Evolutionary conservation across 2,797 vertebrate species (phyloP).

Genomic region (Podarcis siculus): DNA sequence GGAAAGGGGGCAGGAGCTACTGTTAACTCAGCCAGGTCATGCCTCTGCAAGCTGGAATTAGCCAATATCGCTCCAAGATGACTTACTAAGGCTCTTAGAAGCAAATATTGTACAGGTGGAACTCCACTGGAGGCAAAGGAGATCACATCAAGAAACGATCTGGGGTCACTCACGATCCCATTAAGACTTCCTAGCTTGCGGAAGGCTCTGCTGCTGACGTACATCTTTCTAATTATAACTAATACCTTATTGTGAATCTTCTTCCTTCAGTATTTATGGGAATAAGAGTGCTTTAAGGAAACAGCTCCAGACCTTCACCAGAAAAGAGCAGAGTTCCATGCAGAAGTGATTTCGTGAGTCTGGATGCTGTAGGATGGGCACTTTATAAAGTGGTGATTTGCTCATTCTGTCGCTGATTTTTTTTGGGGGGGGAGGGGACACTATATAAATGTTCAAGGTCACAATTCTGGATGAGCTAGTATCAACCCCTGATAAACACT

Average conservation of each 20-base stretch:
- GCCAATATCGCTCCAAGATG: conserved; percentile 61
- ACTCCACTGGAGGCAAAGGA: conserved; percentile 9
- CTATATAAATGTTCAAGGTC: neutral
- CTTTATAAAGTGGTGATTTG: neutral
- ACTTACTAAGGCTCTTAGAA: conserved; percentile 67
- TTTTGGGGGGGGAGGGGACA: no score
- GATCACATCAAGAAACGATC: neutral
- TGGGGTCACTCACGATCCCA: fast-evolving
- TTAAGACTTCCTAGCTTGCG: fast-evolving
- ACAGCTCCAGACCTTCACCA: neutral
- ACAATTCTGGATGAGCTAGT: fast-evolving
- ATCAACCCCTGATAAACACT: neutral
- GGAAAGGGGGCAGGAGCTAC: conserved; percentile 57
- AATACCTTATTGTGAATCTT: neutral
- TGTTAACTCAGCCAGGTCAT: conserved; percentile 43
- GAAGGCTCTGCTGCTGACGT: neutral
- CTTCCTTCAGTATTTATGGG: neutral
- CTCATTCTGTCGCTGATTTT: no score
- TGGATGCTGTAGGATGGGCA: neutral
- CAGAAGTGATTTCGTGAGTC: neutral
- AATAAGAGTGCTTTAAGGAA: neutral
- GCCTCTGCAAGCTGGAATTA: conserved; percentile 59
- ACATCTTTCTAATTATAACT: neutral
- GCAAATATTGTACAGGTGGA: conserved; percentile 50
- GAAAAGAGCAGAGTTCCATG: neutral